Base-by-base conservation (phyloP, 2,888 invertebrate species). In the Embidobia sp. region DNA sequence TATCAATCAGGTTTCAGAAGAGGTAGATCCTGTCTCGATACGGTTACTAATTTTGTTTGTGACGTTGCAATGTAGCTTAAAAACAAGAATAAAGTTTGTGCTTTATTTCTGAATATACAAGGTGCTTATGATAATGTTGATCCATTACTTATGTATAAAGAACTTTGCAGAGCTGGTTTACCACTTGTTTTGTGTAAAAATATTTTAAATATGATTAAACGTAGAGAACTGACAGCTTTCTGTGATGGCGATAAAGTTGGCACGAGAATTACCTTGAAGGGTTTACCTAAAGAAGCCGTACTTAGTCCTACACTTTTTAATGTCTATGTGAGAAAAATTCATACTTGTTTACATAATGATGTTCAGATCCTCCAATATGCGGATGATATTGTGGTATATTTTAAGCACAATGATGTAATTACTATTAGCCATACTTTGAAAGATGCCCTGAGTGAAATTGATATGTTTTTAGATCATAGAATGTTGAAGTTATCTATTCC, bases 1-100 rank as follows among this genome's bases (percentile, higher is more conserved):
- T 18, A 3, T 3, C 76, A 79, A 16, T 46, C 16, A 15, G 74
- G 73, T 0, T 79, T 79, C 18, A 44, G 79, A 11, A 64, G 26
- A 13, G 35, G n/a, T n/a, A 49, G 35, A 13, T 61, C 57, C 27
- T 59, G 63, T n/a, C 1, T 29, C 1, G 64, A 73, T 19, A 15
- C 22, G 1, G 33, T 70, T 5, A 1, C 26, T 7, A 27, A 13
- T 4, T 22, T 72, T 0, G n/a, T 40, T 3, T 1, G 37, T 11
- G 10, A 49, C 1, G n/a, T n/a, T n/a, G n/a, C n/a, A n/a, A n/a
- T n/a, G n/a, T n/a, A n/a, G n/a, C n/a, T n/a, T n/a, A n/a, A n/a
- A n/a, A 2, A 13, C 1, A 18, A 42, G 5, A 44, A 18, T 6
- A 16, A 31, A 10, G 16, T 26, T 8, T 37, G 49, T 6, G 59